phyloP scores from a whole-genome alignment of 1,140 invertebrate species.

The Lepidurus packardi region DNA sequence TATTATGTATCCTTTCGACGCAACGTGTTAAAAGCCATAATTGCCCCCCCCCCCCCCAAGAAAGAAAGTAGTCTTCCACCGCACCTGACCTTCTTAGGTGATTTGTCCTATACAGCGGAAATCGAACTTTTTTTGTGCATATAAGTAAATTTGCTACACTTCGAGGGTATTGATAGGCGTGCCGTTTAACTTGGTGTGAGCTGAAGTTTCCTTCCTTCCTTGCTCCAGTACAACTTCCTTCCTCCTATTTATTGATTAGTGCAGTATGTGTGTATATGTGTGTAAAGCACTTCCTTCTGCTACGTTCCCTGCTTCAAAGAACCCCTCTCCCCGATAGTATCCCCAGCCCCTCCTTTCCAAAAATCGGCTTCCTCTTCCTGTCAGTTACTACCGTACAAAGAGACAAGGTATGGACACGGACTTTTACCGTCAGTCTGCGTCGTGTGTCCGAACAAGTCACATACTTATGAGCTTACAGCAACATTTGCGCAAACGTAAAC shows the following conservation, averaged over 20 bases:
- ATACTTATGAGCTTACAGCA: not conserved
- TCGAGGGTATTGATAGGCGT: not conserved
- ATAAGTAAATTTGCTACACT: not conserved
- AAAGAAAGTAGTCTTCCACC: not conserved
- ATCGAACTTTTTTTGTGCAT: not conserved
- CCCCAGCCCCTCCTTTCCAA: not conserved
- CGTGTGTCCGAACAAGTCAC: not conserved
- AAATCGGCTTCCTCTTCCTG: constrained; percentile 21
- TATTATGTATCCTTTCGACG: constrained; percentile 2
- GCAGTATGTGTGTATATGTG: constrained; percentile 7
- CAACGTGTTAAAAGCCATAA: constrained; percentile 1
- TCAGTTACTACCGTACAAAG: constrained; percentile 3
- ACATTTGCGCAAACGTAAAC: not conserved
- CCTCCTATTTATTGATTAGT: constrained; percentile 22
- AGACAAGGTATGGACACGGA: not conserved
- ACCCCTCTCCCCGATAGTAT: not conserved
- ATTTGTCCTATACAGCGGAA: not conserved
- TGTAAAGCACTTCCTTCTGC: constrained; percentile 21
- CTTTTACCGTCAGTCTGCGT: not conserved
- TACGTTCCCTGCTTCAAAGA: not conserved
- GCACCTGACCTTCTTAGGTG: not conserved
- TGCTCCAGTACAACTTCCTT: not conserved
- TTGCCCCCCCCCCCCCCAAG: not conserved
- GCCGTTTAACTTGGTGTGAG: not conserved
- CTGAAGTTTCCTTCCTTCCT: constrained; percentile 19